Evolutionary conservation across 2,888 invertebrate species (phyloP).

Genomic region (Actias luna): DNA sequence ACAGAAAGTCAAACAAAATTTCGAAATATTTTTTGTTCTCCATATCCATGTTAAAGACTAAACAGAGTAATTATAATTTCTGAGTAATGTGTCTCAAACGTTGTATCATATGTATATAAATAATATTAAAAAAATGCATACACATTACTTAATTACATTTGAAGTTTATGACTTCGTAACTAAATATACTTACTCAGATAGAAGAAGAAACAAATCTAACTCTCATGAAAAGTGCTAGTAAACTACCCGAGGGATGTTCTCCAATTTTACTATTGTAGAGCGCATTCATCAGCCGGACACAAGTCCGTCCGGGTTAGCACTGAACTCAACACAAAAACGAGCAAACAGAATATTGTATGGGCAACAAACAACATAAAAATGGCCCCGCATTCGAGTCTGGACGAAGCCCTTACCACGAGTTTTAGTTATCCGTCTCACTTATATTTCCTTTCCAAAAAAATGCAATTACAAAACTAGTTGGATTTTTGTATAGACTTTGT

Average conservation of each 20-base stretch:
- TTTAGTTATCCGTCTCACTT: background rate
- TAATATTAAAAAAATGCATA: too few species aligned
- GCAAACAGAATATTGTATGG: slow-evolving; percentile 47
- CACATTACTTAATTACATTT: too few species aligned
- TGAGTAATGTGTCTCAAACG: too few species aligned
- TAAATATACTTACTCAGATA: background rate
- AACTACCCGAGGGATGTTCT: background rate
- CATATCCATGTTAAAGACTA: too few species aligned
- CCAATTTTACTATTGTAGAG: slow-evolving; percentile 16
- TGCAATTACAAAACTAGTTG: too few species aligned
- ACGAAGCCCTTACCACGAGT: slow-evolving; percentile 31
- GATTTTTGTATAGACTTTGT: too few species aligned
- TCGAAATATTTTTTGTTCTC: too few species aligned
- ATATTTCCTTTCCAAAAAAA: background rate
- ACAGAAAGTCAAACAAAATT: too few species aligned
- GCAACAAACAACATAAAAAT: slow-evolving; percentile 47
- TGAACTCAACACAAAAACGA: slow-evolving; percentile 40
- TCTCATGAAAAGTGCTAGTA: background rate
- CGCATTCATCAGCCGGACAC: slow-evolving; percentile 43
- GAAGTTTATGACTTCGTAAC: too few species aligned
- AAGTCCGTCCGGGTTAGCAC: slow-evolving; percentile 30
- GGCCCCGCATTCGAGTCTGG: slow-evolving; percentile 35
- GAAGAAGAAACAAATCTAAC: background rate
- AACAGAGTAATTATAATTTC: too few species aligned
- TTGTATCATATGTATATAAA: too few species aligned